These are phyloP conservation scores for Dryocosmus kuriphilus DNA, from an alignment of 2,888 invertebrate genomes.

Conservation along the genomic window DNA sequence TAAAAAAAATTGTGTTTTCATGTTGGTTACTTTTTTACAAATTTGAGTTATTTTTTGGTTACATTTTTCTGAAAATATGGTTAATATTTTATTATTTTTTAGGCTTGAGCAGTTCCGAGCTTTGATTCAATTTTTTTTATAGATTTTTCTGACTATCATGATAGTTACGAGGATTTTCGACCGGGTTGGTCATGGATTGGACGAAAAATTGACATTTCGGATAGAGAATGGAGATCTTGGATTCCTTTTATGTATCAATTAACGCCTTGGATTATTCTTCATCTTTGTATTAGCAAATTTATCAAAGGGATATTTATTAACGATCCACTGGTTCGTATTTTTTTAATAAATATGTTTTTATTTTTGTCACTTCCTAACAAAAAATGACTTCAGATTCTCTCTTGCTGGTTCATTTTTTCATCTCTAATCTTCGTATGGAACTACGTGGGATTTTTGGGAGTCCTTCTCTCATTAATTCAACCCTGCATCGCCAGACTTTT, in stretches of 20 bases:
- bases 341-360: too few species aligned
- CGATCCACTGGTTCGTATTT: constrained; percentile 60
- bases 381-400: constrained; percentile 75
- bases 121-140: constrained; percentile 43
- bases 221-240: constrained; percentile 86
- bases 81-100: too few species aligned
- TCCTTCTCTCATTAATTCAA: constrained; percentile 79
- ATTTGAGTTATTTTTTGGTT: too few species aligned
- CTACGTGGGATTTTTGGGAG: constrained; percentile 79
- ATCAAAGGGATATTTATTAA: constrained; percentile 63
- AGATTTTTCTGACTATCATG: constrained; percentile 77
- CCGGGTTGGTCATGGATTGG: constrained; percentile 81
- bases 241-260: constrained; percentile 79
- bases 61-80: too few species aligned
- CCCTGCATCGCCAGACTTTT: constrained; percentile 80
- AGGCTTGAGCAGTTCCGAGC: too few species aligned
- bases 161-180: constrained; percentile 79
- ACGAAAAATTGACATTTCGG: constrained; percentile 83
- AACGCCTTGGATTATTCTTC: constrained; percentile 80
- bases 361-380: too few species aligned
- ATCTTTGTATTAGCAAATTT: constrained; percentile 80
- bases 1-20: too few species aligned
- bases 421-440: constrained; percentile 78
- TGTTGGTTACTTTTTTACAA: too few species aligned
- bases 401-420: constrained; percentile 80